Evolutionary conservation across 2,113 vertebrate genomes (phyloP), one percentile per base, ranked within the genome.

Genomic region (Rattus rattus): DNA sequence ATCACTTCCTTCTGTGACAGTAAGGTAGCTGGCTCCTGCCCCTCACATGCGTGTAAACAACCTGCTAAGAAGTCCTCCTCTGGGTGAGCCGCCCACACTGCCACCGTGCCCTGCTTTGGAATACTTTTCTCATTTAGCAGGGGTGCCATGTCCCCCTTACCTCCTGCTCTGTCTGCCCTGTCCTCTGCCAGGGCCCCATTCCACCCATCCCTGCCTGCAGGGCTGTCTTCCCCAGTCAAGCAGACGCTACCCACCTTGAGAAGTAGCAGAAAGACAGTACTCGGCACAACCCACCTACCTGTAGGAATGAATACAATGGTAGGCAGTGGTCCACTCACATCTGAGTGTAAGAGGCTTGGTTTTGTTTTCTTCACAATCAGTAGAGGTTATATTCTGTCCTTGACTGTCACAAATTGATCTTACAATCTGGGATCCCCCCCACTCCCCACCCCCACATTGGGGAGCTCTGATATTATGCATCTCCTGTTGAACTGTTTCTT

Each of bases 31-130:
- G 63, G 36, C 11, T 26, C 16, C 92, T 56, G 2, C 11, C 17
- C 43, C 0, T 4, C 56, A 33, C 20, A n/a, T 11, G 2, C 0
- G 0, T 6, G 63, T 6, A 54, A 61, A 70, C 10, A 2, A 54
- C 76, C 61, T 9, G 20, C 83, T 2, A 10, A n/a, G 69, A n/a
- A 0, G 11, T 4, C 54, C n/a, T 17, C 73, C 28, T 17, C 7
- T 67, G 5, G 19, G 47, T 24, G 43, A 59, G 16, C 2, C 13
- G 36, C 54, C 59, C 83, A 43, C 26, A 1, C 83, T 12, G 9
- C 16, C 83, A 33, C 16, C 7, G 9, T 67, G 11, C 16, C 28
- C 36, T 49, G 9, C 72, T 67, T 90, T 28, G 11, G 70, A 54
- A 80, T n/a, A 52, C 30, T 65, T 67, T 33, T 47, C 28, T 36